These are phyloP conservation scores for Nasonia vitripennis DNA, from an alignment of 1,140 invertebrate species.

Conservation along the genomic window DNA sequence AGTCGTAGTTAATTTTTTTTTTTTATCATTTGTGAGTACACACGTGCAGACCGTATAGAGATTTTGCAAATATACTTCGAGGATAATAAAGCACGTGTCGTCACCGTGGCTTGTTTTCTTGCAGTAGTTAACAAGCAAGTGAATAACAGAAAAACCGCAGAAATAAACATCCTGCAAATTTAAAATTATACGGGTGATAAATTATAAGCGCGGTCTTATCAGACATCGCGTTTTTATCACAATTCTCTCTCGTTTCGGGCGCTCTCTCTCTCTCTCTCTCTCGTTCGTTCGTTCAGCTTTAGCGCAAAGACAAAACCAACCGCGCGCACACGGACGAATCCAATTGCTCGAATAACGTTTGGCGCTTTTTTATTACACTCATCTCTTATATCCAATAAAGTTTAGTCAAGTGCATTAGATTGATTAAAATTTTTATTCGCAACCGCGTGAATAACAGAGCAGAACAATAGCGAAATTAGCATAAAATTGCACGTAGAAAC, in stretches of 20 bases:
- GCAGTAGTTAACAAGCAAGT: too few species aligned
- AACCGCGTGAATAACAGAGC: neutral
- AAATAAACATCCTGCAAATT: slow-evolving; percentile 27
- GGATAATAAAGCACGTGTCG: too few species aligned
- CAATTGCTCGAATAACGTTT: neutral
- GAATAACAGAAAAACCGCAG: neutral
- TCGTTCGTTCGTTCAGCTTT: neutral
- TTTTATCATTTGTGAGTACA: too few species aligned
- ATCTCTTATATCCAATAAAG: too few species aligned
- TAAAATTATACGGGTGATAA: slow-evolving; percentile 27
- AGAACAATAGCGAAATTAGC: too few species aligned
- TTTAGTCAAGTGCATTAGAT: neutral
- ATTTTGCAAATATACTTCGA: too few species aligned
- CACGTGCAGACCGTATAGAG: too few species aligned
- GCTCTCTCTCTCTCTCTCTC: neutral
- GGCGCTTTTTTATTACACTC: too few species aligned
- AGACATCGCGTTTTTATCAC: slow-evolving; percentile 31
- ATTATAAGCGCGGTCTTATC: slow-evolving; percentile 31
- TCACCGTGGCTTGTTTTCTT: too few species aligned
- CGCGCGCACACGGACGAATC: too few species aligned
- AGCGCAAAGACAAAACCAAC: too few species aligned
- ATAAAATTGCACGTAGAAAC: neutral
- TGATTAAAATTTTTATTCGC: neutral
- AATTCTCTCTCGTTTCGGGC: neutral
- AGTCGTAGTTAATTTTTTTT: too few species aligned